Base-by-base conservation (phyloP, 2,888 invertebrate species). In the Lithophane semibrunnea region DNA sequence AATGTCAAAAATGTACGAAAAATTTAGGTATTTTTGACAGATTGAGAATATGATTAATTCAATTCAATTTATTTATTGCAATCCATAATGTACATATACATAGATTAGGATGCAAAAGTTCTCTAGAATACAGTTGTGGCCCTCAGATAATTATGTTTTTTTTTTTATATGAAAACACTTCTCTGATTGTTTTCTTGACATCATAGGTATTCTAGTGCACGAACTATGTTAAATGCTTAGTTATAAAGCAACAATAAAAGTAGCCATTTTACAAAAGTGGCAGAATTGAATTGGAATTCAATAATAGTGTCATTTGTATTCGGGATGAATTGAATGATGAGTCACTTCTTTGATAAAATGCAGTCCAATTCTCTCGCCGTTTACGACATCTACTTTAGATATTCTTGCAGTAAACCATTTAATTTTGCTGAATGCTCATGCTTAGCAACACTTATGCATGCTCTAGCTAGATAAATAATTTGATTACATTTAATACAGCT, bases 291-390 rank as follows among this genome's bases (percentile, higher is more conserved):
- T 42, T 63, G n/a, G 29, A 52, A 73, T 63, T 24, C 54, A 64
- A 24, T 68, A 68, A 79, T 64, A 58, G 29, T 24, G 24, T 47
- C 24, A 75, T 82, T 64, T 68, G 52, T 75, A 65, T 65, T 79
- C 58, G 16, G 24, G 16, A 64, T 64, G 29, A 68, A 52, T 44
- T 64, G 56, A 82, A 56, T 64, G 12, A 82, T 68, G 63, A 75
- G 21, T 52, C 49, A 18, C 10, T 74, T 67, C 29, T 37, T 60
- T 52, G 42, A 44, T 47, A 13, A 0, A 60, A 66, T 73, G 58
- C 58, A 78, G 64, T 73, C 24, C 37, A 73, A 66, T 80, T 81
- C 54, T 42, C 64, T 71, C 29, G 0, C 18, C 4, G 42, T 80
- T 66, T 29, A 79, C 29, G 58, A 74, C 44, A 66, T n/a, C 49